Conservation (phyloP, 2,888 invertebrate species). For the Eristalinus sepulchralis region DNA sequence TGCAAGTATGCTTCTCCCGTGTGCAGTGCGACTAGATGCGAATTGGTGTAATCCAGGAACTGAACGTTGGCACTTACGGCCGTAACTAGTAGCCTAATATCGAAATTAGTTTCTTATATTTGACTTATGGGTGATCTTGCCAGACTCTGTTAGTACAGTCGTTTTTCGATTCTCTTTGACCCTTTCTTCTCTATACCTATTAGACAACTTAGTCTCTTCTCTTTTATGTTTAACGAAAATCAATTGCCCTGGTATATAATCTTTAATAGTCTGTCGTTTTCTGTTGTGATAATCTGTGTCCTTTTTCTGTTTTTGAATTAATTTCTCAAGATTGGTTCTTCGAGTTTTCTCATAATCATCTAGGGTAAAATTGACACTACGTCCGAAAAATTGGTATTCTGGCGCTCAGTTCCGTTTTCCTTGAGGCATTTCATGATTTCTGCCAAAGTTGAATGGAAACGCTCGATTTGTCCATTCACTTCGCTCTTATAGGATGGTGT, state of each 20-base stretch:
- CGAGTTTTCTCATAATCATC: neutral
- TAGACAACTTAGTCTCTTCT: slow-evolving; percentile 30
- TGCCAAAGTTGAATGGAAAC: slow-evolving; percentile 7
- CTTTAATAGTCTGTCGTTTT: neutral
- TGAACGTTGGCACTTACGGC: slow-evolving; percentile 12
- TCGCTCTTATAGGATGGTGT: slow-evolving; percentile 16
- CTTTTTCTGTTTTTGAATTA: neutral
- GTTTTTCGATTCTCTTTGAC: slow-evolving; percentile 53
- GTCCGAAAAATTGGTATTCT: neutral
- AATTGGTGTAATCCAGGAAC: slow-evolving; percentile 39
- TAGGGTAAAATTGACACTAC: neutral
- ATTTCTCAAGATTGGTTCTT: neutral
- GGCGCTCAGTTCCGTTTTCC: neutral
- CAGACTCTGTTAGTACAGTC: slow-evolving; percentile 36
- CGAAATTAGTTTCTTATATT: slow-evolving; percentile 23
- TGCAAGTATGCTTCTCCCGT: slow-evolving; percentile 44
- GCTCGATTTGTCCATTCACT: slow-evolving; percentile 10
- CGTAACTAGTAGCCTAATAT: slow-evolving; percentile 2
- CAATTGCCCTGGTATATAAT: neutral
- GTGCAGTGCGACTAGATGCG: slow-evolving; percentile 38
- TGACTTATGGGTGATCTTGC: slow-evolving; percentile 43
- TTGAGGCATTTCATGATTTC: slow-evolving; percentile 24
- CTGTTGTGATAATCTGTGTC: neutral
- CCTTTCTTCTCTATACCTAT: slow-evolving; percentile 37
- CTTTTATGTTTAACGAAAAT: neutral